A percentile compares a stretch with the other conserved stretches of the same genome.
Evolutionary conservation across 1,140 invertebrate genomes (phyloP).

Genomic region (Drosophila willistoni): DNA sequence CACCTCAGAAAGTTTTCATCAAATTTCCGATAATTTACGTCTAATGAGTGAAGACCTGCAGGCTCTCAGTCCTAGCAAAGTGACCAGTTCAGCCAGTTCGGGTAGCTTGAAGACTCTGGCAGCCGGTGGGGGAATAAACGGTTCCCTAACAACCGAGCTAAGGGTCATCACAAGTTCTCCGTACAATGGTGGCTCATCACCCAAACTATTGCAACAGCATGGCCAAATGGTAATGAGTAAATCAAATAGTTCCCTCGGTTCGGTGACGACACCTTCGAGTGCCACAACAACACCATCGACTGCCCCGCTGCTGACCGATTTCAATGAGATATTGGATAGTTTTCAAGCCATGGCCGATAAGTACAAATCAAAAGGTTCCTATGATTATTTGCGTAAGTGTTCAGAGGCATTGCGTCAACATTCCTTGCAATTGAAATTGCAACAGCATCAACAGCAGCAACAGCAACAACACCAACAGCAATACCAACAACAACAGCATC

Average conservation of each 20-base stretch:
- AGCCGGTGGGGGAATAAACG: constrained; percentile 28
- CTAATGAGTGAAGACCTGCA: constrained; percentile 82
- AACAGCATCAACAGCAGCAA: constrained; percentile 65
- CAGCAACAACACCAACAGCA: constrained; percentile 45
- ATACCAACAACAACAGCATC: constrained; percentile 32
- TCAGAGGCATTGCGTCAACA: constrained; percentile 80
- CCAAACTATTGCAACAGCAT: constrained; percentile 39
- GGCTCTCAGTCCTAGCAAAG: constrained; percentile 78
- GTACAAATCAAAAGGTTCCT: constrained; percentile 82
- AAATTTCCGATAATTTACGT: constrained; percentile 81
- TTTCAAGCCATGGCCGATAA: constrained; percentile 82
- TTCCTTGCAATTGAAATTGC: constrained; percentile 73
- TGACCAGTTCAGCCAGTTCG: constrained; percentile 60
- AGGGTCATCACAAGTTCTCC: constrained; percentile 72
- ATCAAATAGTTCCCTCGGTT: constrained; percentile 65
- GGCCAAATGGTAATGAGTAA: constrained; percentile 65
- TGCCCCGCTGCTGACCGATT: constrained; percentile 73
- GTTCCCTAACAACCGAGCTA: constrained; percentile 58
- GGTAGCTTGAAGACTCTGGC: constrained; percentile 66
- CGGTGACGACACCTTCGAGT: constrained; percentile 61
- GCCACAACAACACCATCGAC: constrained; percentile 77
- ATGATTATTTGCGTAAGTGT: constrained; percentile 82
- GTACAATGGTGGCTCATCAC: constrained; percentile 45
- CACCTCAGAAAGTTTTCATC: constrained; percentile 81
- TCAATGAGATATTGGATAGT: constrained; percentile 82